Evolutionary conservation across 2,888 invertebrate genomes (phyloP), one percentile per base, ranked within the genome.

Genomic region (Hedychridium roseum): DNA sequence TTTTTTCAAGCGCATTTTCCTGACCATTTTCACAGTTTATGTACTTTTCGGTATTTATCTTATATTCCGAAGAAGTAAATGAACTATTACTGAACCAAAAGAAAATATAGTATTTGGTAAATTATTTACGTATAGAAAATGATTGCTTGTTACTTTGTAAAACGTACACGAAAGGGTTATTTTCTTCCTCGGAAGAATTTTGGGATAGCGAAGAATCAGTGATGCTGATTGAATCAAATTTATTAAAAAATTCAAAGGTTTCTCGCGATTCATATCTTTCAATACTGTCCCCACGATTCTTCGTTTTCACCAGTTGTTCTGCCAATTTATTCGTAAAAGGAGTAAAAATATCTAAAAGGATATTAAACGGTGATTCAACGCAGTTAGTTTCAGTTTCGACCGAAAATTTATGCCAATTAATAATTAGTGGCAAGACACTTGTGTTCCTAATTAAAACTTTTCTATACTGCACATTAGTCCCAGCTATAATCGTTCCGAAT

Each of bases 371-470:
- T 16, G 45, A 42, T 9, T 56, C 37, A 3, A 4, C 14, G 9
- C n/a, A n/a, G n/a, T 48, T 35, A 5, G 14, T 27, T 3, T 34
- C 15, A 28, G 53, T 47, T 23, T 61, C 35, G 0, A 60, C 52
- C 31, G 69, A 20, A 44, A 73, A 74, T 21, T 66, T 53, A 43
- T 76, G 67, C 77, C 79, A 79, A 6, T 66, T 50, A 12, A 78
- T 49, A 20, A 43, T 51, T 23, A 78, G 18, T 2, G 74, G 73
- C 20, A 77, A 35, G 1, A 44, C 39, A 42, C 72, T 71, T 1
- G 59, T 66, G 52, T 79, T 79, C 35, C 53, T 66, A 3, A 78
- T 20, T 35, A 61, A 54, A 9, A 78, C 35, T 39, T 49, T 68
- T 48, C 74, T 57, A 1, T 21, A 36, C 4, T 52, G 26, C 3